Base-by-base conservation (phyloP, 2,888 invertebrate genomes). In the Agrotis puta region DNA sequence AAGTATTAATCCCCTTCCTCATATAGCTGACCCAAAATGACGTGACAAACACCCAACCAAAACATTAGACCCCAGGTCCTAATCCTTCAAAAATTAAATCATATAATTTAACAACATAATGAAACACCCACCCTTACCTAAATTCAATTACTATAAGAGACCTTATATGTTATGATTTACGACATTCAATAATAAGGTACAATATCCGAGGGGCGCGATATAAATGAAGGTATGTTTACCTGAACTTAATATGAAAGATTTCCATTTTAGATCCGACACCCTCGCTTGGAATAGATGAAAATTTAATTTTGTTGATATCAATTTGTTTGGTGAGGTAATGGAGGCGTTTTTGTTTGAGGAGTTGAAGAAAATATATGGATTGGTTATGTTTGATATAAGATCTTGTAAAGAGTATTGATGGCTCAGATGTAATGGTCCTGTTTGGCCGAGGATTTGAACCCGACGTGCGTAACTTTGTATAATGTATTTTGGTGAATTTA, bases 211-310 rank as follows among this genome's bases (percentile, higher is more conserved):
- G 79, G 64, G 87, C 82, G 85, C 85, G 79, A 89, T 90, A 91
- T 90, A 91, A 90, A 90, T 87, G 90, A 85, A 87, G 43, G 57
- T 77, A 18, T 92, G 93, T 93, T 92, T 93, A 92, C 93, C 91
- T 91, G 88, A 85, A 89, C 89, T 91, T 92, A 91, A 92, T 91
- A 91, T 91, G 89, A 59, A 87, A 92, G 93, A 92, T 92, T 92
- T 90, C 90, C 92, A 92, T 92, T 92, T 92, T 91, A 92, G 92
- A 92, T 92, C 89, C 87, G 81, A 82, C 87, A 84, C 85, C 89
- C 89, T 88, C 86, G 86, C 90, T 86, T 88, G 82, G 88, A 89
- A 88, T 89, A 87, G 90, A 89, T 90, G 91, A 88, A 91, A 92
- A 92, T 92, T 91, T 88, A 91, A 92, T 91, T 90, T 91, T 88